Evolutionary conservation across 1,140 invertebrate genomes (phyloP).

Genomic region (Platyscapa corneri): DNA sequence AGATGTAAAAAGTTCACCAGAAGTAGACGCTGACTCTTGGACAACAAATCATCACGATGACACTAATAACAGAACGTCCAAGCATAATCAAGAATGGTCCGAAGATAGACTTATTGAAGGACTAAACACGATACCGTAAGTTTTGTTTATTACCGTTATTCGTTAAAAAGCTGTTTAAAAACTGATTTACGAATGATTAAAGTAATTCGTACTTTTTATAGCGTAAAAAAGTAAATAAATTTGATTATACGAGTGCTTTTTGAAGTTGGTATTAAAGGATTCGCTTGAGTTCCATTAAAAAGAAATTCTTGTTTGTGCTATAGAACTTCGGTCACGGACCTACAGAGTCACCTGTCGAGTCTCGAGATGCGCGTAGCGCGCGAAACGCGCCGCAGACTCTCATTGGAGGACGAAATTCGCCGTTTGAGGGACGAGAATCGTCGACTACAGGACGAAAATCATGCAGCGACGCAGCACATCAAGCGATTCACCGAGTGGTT

Average conservation of each 20-base stretch:
- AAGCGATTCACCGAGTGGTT: slow-evolving; percentile 95
- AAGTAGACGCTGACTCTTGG: slow-evolving; percentile 65
- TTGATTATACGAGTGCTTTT: no score
- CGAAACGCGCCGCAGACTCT: slow-evolving; percentile 78
- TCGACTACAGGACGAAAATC: slow-evolving; percentile 90
- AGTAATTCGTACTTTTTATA: no score
- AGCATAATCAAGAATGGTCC: slow-evolving; percentile 67
- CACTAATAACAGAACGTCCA: slow-evolving; percentile 57
- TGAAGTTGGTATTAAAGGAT: no score
- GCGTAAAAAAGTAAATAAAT: no score
- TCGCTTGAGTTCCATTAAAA: neutral
- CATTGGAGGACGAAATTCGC: slow-evolving; percentile 83
- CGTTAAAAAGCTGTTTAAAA: neutral
- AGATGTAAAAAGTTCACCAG: slow-evolving; percentile 63
- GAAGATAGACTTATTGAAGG: slow-evolving; percentile 64
- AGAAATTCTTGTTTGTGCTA: slow-evolving; percentile 22
- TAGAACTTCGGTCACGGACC: slow-evolving; percentile 74
- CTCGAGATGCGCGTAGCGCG: slow-evolving; percentile 79
- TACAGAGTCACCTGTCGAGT: slow-evolving; percentile 79
- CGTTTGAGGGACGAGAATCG: slow-evolving; percentile 89
- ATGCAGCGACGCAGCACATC: slow-evolving; percentile 90
- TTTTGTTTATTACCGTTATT: slow-evolving; percentile 25
- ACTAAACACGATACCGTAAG: slow-evolving; percentile 64
- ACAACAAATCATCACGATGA: slow-evolving; percentile 63
- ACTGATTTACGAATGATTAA: no score